These are phyloP conservation scores for Pollenia labialis DNA, from an alignment of 2,888 invertebrate genomes.

Conservation along the genomic window DNA sequence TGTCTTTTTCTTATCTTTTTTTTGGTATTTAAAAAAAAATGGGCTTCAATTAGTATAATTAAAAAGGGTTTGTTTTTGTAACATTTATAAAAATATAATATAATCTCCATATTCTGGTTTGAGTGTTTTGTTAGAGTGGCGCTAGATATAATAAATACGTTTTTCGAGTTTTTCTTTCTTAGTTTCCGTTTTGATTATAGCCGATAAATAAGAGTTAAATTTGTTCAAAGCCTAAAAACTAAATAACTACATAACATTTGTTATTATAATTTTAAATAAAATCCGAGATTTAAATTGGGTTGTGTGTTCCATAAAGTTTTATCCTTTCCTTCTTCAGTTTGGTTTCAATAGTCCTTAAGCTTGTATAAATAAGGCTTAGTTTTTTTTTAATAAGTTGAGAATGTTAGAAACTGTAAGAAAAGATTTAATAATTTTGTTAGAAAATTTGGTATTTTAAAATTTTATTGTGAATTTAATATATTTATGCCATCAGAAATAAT, in stretches of 20 bases:
- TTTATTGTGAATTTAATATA: too few relatives aligned
- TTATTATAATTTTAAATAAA: slow-evolving; percentile 35
- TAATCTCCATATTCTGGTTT: slow-evolving; percentile 20
- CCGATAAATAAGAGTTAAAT: slow-evolving; percentile 60
- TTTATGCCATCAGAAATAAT: too few relatives aligned
- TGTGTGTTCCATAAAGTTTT: slow-evolving; percentile 14
- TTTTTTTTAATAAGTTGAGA: slow-evolving; percentile 23
- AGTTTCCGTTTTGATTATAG: slow-evolving; percentile 36
- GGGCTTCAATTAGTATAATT: slow-evolving; percentile 21
- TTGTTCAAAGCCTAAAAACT: slow-evolving; percentile 64
- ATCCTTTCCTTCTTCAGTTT: slow-evolving; percentile 26
- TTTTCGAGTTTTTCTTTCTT: slow-evolving; percentile 43
- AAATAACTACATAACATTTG: slow-evolving; percentile 59
- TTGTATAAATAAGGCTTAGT: slow-evolving; percentile 49
- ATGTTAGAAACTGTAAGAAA: slow-evolving; percentile 28
- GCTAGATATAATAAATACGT: neutral
- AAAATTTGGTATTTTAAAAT: neutral
- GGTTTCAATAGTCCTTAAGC: slow-evolving; percentile 35
- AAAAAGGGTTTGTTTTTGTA: slow-evolving; percentile 7
- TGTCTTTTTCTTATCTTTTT: slow-evolving; percentile 57
- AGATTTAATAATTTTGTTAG: neutral
- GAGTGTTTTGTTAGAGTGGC: slow-evolving; percentile 1
- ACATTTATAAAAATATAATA: slow-evolving; percentile 24
- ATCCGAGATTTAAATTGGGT: slow-evolving; percentile 9
- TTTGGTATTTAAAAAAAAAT: slow-evolving; percentile 18